These are phyloP conservation scores for Drosophila paranaensis DNA, from an alignment of 2,888 invertebrate genomes.

Conservation along the genomic window DNA sequence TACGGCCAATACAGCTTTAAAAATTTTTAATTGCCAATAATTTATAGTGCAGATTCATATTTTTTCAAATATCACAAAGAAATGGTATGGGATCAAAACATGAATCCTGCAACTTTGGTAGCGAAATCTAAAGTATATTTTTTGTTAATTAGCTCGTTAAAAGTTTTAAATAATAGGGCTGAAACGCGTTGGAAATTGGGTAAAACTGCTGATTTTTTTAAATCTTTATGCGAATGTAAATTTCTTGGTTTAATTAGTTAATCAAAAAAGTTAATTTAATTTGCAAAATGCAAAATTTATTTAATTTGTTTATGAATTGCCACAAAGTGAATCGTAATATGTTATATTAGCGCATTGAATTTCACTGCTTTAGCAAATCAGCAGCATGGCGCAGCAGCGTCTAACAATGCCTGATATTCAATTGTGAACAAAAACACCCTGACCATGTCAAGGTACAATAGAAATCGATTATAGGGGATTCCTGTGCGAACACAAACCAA, in stretches of 20 bases:
- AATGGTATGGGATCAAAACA: background rate
- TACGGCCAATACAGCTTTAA: background rate
- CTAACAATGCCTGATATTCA: slow-evolving; percentile 1
- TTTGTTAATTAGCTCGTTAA: background rate
- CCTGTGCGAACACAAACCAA: slow-evolving; percentile 33
- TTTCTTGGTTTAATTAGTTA: background rate
- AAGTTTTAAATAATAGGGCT: background rate
- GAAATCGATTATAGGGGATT: slow-evolving; percentile 63
- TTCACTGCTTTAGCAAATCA: slow-evolving; percentile 13
- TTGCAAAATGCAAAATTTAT: background rate
- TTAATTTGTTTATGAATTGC: slow-evolving; percentile 10
- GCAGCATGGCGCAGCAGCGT: background rate
- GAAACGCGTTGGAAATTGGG: too few relatives aligned
- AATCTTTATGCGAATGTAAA: background rate
- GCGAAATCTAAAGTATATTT: background rate
- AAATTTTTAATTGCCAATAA: background rate
- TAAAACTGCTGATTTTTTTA: background rate
- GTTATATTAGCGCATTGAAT: slow-evolving; percentile 1
- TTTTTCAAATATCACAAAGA: background rate
- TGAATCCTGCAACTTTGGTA: background rate
- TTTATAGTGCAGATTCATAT: background rate
- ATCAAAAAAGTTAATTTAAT: background rate
- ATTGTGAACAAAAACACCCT: slow-evolving; percentile 54
- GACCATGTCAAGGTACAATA: slow-evolving; percentile 21
- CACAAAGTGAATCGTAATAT: slow-evolving; percentile 11